Base-by-base conservation (phyloP, 2,113 vertebrate genomes). In the Lophius piscatorius region DNA sequence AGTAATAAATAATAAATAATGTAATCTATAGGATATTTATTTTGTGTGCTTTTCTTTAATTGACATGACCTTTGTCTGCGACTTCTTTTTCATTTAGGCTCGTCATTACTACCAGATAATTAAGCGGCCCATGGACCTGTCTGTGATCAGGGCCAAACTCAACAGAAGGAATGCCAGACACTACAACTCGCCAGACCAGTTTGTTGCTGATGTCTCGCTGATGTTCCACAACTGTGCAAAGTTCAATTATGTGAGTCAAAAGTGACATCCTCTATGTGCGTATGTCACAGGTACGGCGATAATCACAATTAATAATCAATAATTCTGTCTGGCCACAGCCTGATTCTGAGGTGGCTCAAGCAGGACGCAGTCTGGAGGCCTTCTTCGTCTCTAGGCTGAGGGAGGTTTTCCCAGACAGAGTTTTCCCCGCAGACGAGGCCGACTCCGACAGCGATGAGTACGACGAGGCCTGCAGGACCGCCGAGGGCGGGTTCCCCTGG, bases 101-200 rank as follows among this genome's bases (percentile, higher is more conserved):
- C 95, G 92, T 9, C 97, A 99, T 91, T 99, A 98, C 86, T 98
- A 98, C 83, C 96, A 99, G 91, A 98, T 99, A 83, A 98, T 99
- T 84, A 99, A 97, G 90, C 93, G 89, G 70, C 97, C 97, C n/a
- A 98, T 99, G 94, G 97, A 98, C 84, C 88, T 99, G 78, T 96
- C 96, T 1, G 92, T 93, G 63, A 95, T 99, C 73, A 84, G 93
- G 47, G 94, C 89, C 79, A 96, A 93, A 49, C 93, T 99, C 44
- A 92, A 89, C 59, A 96, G 92, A 84, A 93, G 86, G 59, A 92
- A 91, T 50, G 84, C 90, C 6, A 87, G 66, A 18, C 93, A 93
- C 84, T 99, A 98, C 34, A 91, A 70, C 74, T 91, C 92, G 14
- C 84, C 93, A 0, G 92, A 94, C 21, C 94, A 98, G 67, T 94